These are phyloP conservation scores for Protula sp. DNA, from an alignment of 2,888 invertebrate genomes.

Conservation along the genomic window DNA sequence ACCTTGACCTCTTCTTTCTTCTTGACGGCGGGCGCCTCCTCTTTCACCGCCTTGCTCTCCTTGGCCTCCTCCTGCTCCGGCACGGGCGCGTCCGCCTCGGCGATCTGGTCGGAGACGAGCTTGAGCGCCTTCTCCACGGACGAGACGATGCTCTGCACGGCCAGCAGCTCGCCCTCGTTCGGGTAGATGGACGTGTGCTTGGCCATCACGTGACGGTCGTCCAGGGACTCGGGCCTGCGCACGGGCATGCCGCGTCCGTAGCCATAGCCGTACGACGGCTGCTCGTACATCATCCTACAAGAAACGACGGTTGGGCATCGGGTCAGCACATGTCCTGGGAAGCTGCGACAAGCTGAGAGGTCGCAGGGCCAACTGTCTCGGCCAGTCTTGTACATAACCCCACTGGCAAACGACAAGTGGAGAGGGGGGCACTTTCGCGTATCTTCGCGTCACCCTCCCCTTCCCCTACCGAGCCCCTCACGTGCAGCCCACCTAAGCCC, in stretches of 20 bases:
- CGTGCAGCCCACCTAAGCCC: too few relatives aligned
- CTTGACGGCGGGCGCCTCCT: conserved; percentile 17
- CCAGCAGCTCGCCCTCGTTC: conserved; percentile 68
- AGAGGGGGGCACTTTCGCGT: too few relatives aligned
- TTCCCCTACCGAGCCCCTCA: conserved; percentile 59
- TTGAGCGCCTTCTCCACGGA: conserved; percentile 91
- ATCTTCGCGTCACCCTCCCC: conserved; percentile 59
- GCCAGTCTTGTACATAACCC: too few relatives aligned
- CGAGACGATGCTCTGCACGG: conserved; percentile 83
- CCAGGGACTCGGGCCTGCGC: conserved; percentile 83
- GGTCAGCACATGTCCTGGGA: too few relatives aligned
- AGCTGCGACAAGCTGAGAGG: too few relatives aligned
- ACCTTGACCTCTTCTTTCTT: neutral
- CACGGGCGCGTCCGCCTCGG: neutral
- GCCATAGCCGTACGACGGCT: neutral
- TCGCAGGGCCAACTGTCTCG: too few relatives aligned
- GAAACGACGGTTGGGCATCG: too few relatives aligned
- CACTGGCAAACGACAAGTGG: too few relatives aligned
- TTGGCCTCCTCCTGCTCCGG: conserved; percentile 16
- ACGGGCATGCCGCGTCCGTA: neutral
- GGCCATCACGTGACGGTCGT: conserved; percentile 90
- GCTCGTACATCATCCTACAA: conserved; percentile 1
- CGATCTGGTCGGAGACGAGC: conserved; percentile 71
- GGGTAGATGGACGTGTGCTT: conserved; percentile 93
- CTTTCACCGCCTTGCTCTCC: conserved; percentile 9